phyloP scores from a whole-genome alignment of 2,113 vertebrate genomes.

The Atrichornis clamosus region DNA sequence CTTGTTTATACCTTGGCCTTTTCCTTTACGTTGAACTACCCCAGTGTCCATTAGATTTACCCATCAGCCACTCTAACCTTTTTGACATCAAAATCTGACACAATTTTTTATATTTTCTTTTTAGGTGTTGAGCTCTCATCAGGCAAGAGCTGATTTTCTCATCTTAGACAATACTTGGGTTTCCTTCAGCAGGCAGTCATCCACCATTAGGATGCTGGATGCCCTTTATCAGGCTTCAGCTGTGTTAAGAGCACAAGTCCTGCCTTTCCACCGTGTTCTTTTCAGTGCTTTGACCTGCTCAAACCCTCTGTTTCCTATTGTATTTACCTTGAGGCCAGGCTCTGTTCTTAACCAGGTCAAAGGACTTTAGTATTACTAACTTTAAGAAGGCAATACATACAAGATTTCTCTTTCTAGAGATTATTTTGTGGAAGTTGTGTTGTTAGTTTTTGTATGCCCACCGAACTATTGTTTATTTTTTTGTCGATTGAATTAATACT shows the following conservation, averaged over 20 bases:
- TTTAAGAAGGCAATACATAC: background rate
- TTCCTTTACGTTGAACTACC: background rate
- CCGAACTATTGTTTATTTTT: background rate
- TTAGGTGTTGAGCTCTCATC: background rate
- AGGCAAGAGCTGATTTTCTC: background rate
- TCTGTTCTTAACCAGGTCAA: background rate
- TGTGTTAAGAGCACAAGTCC: rapidly evolving
- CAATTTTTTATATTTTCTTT: background rate
- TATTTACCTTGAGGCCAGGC: background rate
- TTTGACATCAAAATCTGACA: background rate
- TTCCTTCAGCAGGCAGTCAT: background rate
- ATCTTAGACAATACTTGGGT: background rate
- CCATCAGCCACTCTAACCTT: background rate
- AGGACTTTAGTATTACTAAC: background rate
- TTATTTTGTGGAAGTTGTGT: background rate
- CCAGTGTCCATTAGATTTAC: background rate
- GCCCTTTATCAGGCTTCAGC: background rate
- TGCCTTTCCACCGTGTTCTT: background rate
- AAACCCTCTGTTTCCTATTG: background rate
- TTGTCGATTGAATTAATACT: background rate
- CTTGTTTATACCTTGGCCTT: background rate
- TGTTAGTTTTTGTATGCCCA: background rate
- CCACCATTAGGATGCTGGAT: background rate
- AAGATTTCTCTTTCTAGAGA: background rate
- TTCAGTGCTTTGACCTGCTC: background rate